Evolutionary conservation across 1,140 invertebrate genomes (phyloP), one percentile per base, ranked within the genome.

Genomic region (Batillaria attramentaria): DNA sequence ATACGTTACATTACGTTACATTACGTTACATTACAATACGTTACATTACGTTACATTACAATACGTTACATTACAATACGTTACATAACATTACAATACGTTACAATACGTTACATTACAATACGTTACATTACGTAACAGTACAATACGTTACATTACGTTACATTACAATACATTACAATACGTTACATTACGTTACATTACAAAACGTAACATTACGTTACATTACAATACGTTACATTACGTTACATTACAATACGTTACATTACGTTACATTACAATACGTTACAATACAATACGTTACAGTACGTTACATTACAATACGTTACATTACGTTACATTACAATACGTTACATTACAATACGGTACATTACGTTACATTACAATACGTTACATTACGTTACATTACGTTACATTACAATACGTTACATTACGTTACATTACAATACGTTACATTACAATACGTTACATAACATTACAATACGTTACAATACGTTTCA

Each of bases 211-310:
- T 68, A 24, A 77, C 75, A 33, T 37, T 57, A 66, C 57, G 20
- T 33, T n/a, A 65, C 8, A 6, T 37, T 39, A 76, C 60, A 62
- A 35, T 33, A 74, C 39, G 35, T 74, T 74, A 46, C 24, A 74
- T 54, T 43, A 74, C 43, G 13, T 20, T 24, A 74, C 28, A 35
- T 35, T 43, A 77, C 60, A 65, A 68, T 57, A 77, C 57, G 33
- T 77, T 37, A 77, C 75, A 77, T 42, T 20, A 77, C 33, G 24
- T 42, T 57, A 77, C 75, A 77, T 77, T 57, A 77, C 33, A 65
- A 24, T 31, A 77, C 60, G 33, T 42, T 28, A 77, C 39, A 33
- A 24, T 57, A 77, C 57, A 77, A 8, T 42, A 77, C 60, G 35
- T 66, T 57, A 77, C 57, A 77, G 66, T 57, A 77, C 60, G 33